phyloP scores from a whole-genome alignment of 2,888 invertebrate species.

The Aspidiotus rigidus region DNA sequence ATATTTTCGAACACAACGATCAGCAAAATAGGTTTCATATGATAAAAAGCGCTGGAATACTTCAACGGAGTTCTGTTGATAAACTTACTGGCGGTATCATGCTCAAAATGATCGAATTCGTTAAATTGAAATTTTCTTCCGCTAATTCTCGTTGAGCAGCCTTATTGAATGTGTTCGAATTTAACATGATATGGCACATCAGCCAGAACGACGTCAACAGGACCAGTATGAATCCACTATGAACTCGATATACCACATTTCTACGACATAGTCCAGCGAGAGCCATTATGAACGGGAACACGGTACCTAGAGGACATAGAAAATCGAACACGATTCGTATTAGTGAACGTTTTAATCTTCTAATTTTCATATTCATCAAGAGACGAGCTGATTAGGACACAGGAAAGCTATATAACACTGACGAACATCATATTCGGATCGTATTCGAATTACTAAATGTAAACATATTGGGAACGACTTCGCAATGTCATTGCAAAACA shows the following conservation, averaged over 20 bases:
- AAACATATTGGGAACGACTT: no score
- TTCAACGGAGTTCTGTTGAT: no score
- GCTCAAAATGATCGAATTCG: constrained; percentile 29
- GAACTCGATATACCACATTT: constrained; percentile 25
- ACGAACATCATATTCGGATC: no score
- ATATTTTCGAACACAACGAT: no score
- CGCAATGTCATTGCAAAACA: no score
- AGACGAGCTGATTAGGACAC: neutral
- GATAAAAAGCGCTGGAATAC: no score
- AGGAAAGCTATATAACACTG: no score
- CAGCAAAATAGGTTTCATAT: no score
- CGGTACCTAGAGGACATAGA: no score
- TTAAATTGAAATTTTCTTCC: constrained; percentile 27
- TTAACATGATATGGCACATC: constrained; percentile 23
- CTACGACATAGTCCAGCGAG: constrained; percentile 22
- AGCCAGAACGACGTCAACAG: constrained; percentile 30
- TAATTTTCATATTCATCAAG: neutral
- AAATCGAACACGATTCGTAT: no score
- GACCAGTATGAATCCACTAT: constrained; percentile 26
- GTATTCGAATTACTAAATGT: no score
- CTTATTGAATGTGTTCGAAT: constrained; percentile 17
- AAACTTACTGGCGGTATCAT: constrained; percentile 29
- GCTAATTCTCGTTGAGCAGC: constrained; percentile 11
- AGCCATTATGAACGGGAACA: constrained; percentile 11
- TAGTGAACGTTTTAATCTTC: neutral